Evolutionary conservation across 2,888 invertebrate genomes (phyloP), one percentile per base, ranked within the genome.

Genomic region (Apodemia duryi): DNA sequence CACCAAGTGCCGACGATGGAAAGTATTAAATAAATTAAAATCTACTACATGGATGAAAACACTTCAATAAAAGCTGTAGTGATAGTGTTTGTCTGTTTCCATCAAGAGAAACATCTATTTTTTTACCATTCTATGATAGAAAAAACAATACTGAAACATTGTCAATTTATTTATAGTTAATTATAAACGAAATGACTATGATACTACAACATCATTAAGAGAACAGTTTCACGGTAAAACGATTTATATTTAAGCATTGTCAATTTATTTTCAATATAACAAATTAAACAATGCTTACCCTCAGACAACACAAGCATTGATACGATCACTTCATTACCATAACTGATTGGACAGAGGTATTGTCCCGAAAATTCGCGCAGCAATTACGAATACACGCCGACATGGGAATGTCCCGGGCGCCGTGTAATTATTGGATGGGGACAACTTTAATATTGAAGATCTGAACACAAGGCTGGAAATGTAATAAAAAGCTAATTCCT

Each of bases 271-370:
- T 64, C 43, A 61, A 49, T 43, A 64, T 32, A 61, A 61, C 64
- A 64, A 64, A 64, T 64, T 64, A 61, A 64, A 64, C 64, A 64
- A 64, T 61, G 61, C 61, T 64, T 32, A 64, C 64, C 64, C 64
- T 49, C 61, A 64, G 64, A 64, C 64, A 61, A 64, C 64, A 64
- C 46, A 60, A 60, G 64, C 78, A 81, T 82, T 80, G 79, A 80
- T 81, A 79, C 79, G 74, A 76, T 72, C 76, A 76, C 76, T 77
- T 78, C 81, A 87, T 88, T 88, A 85, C 80, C 89, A 90, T 89
- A 88, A 80, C 83, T 88, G 86, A 90, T 88, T 88, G 86, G 77
- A 78, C 76, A 73, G 75, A 71, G 75, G 76, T 73, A 75, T 77
- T 76, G 77, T 77, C 73, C 73, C 72, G 78, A 79, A 79, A 77